Evolutionary conservation across 1,140 invertebrate genomes (phyloP).

Genomic region (Megalonaias nervosa): DNA sequence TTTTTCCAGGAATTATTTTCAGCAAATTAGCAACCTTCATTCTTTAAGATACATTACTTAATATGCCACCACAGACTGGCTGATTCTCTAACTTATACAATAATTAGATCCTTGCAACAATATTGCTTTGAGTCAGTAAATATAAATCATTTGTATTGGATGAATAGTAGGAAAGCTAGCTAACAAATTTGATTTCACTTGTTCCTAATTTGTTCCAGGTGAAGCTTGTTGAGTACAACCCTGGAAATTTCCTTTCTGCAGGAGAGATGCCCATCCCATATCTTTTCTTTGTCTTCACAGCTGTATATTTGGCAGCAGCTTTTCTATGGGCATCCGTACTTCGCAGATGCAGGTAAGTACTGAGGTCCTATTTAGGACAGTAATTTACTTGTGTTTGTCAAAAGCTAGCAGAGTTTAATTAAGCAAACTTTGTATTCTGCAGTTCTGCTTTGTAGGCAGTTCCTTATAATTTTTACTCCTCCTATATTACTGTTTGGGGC

Average conservation of each 20-base stretch:
- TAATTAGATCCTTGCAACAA: not conserved
- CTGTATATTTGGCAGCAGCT: constrained; percentile 91
- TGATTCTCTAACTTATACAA: too few relatives aligned
- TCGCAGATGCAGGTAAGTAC: constrained; percentile 77
- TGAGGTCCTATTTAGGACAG: not conserved
- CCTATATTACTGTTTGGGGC: not conserved
- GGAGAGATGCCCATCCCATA: constrained; percentile 96
- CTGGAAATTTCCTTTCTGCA: constrained; percentile 93
- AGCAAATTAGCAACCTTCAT: too few relatives aligned
- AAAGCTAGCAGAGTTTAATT: too few relatives aligned
- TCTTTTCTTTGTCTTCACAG: constrained; percentile 92
- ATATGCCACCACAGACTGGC: too few relatives aligned
- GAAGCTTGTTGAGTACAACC: constrained; percentile 84
- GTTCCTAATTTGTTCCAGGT: constrained; percentile 43
- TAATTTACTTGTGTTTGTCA: too few relatives aligned
- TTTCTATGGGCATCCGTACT: constrained; percentile 94
- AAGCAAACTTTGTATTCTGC: not conserved
- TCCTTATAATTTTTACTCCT: not conserved
- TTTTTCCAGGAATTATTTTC: too few relatives aligned
- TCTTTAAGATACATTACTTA: too few relatives aligned
- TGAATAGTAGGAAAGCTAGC: not conserved
- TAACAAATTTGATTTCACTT: not conserved
- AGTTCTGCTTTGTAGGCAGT: not conserved
- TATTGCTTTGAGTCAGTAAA: not conserved
- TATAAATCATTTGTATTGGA: not conserved